A percentile compares a stretch with the other conserved stretches of the same genome.
phyloP scores from a whole-genome alignment of 1,140 invertebrate genomes.

The Yoshiicerus persimilis region DNA sequence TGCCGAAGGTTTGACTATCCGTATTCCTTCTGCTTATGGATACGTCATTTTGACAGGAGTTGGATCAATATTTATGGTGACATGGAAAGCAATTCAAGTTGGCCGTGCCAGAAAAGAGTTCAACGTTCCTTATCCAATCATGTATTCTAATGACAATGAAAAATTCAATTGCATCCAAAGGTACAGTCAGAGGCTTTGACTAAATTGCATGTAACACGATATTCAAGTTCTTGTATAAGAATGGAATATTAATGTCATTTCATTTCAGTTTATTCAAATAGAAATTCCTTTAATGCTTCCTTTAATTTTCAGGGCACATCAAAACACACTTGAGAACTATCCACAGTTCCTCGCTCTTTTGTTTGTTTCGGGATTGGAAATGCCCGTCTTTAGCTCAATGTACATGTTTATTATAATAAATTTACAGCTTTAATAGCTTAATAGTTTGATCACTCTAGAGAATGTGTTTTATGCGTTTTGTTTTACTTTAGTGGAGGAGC shows the following conservation, averaged over 20 bases:
- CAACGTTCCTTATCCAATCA: slow-evolving; percentile 5
- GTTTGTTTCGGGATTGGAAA: slow-evolving; percentile 55
- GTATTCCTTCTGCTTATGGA: slow-evolving; percentile 52
- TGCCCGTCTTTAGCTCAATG: slow-evolving; percentile 55
- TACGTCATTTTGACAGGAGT: slow-evolving; percentile 53
- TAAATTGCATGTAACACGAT: too few relatives aligned
- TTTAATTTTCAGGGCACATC: slow-evolving; percentile 55
- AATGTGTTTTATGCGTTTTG: neutral
- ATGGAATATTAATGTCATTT: too few relatives aligned
- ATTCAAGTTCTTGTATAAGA: too few relatives aligned
- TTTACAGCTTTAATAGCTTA: too few relatives aligned
- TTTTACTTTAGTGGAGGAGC: slow-evolving; percentile 50
- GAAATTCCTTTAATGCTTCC: too few relatives aligned
- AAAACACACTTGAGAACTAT: slow-evolving; percentile 59
- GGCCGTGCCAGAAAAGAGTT: slow-evolving; percentile 3
- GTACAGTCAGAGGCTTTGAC: too few relatives aligned
- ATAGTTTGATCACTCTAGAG: too few relatives aligned
- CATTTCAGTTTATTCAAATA: too few relatives aligned
- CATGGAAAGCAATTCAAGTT: slow-evolving; percentile 53
- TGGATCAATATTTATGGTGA: slow-evolving; percentile 52
- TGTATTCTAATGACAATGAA: slow-evolving; percentile 25
- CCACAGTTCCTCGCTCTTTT: slow-evolving; percentile 56
- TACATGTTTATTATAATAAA: too few relatives aligned
- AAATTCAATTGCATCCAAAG: slow-evolving; percentile 28
- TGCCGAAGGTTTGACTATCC: slow-evolving; percentile 30